These are phyloP conservation scores for Otus sunia DNA, from an alignment of 2,113 vertebrate genomes.

Conservation along the genomic window DNA sequence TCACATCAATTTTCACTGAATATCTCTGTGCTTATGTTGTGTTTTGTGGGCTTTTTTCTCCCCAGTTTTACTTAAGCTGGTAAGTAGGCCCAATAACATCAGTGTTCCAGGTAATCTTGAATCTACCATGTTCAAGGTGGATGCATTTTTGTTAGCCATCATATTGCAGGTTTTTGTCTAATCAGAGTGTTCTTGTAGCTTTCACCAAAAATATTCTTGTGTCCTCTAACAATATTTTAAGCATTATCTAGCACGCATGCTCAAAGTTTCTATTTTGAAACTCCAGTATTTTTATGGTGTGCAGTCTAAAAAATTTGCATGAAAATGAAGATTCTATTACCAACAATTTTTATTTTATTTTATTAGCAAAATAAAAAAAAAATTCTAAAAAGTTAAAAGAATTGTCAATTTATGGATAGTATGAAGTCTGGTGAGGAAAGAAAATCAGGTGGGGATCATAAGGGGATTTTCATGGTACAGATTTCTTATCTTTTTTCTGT, in stretches of 20 bases:
- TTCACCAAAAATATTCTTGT: conserved; percentile 2
- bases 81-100: background rate
- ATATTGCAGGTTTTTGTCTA: background rate
- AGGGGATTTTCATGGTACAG: background rate
- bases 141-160: background rate
- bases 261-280: conserved; percentile 19
- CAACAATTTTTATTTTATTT: too few species aligned
- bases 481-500: background rate
- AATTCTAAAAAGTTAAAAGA: background rate
- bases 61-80: rapidly evolving
- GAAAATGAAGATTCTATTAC: background rate
- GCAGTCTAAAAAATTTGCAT: conserved; percentile 3
- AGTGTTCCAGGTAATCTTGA: background rate
- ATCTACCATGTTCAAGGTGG: background rate
- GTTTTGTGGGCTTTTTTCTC: background rate
- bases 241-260: background rate
- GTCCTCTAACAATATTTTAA: conserved; percentile 3
- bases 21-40: background rate
- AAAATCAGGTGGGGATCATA: background rate
- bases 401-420: background rate
- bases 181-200: background rate
- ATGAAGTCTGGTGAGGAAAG: background rate
- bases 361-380: conserved; percentile 20
- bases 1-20: background rate
- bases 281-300: background rate